Percentiles rank a stretch among this genome's conserved stretches.
These are phyloP conservation scores for Diacarnus erythraeanus DNA, from an alignment of 37 sponge, comb jelly and placozoan genomes.

Conservation along the genomic window DNA sequence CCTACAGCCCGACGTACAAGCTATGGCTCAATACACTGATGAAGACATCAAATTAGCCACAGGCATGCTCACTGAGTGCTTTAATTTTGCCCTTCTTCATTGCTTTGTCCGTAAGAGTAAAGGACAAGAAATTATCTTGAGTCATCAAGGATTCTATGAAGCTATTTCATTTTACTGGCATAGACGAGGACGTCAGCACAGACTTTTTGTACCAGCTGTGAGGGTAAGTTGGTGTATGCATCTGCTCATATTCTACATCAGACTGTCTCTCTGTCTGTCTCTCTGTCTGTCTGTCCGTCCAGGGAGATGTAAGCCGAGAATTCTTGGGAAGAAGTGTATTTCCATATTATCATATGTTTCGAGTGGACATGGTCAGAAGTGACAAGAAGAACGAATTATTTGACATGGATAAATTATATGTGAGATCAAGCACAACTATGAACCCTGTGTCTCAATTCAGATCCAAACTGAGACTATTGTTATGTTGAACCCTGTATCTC, in stretches of 20 bases:
- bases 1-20: constrained; percentile 11
- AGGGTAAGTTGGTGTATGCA: constrained; percentile 9
- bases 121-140: background rate
- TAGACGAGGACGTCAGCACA: background rate
- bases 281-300: background rate
- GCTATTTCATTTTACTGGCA: constrained; percentile 42
- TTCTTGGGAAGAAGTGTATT: constrained; percentile 26
- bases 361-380: constrained; percentile 28
- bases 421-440: background rate
- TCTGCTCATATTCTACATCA: background rate
- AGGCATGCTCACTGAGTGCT: constrained; percentile 15
- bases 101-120: background rate
- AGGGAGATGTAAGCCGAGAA: constrained; percentile 60
- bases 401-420: constrained; percentile 14
- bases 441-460: background rate
- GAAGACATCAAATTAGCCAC: background rate
- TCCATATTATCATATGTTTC: constrained; percentile 43
- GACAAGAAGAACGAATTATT: background rate
- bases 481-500: background rate
- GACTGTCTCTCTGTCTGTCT: background rate
- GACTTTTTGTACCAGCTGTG: constrained; percentile 25
- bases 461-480: constrained; percentile 33
- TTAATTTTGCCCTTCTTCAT: constrained; percentile 1
- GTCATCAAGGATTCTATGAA: constrained; percentile 39
- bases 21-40: background rate